Evolutionary conservation across 2,797 vertebrate species (phyloP).

Genomic region (Darevskia nairensis): DNA sequence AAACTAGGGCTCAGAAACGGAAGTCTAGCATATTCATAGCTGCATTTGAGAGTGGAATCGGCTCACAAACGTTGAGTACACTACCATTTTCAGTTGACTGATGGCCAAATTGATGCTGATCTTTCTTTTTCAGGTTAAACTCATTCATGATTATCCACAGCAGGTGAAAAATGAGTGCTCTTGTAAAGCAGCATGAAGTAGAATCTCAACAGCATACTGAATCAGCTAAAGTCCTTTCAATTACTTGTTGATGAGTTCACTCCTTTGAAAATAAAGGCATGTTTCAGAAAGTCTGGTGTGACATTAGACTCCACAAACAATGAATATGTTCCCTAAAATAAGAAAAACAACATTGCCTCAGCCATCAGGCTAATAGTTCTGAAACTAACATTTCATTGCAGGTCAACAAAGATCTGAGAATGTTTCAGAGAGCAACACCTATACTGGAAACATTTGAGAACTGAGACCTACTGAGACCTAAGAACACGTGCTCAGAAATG

Average conservation of each 20-base stretch:
- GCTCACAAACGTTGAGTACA: constrained; percentile 23
- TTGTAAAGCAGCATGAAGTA: constrained; percentile 4
- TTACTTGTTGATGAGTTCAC: constrained; percentile 56
- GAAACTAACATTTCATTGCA: neutral
- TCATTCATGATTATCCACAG: constrained; percentile 32
- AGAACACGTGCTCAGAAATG: neutral
- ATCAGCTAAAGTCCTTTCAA: constrained; percentile 43
- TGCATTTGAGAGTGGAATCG: neutral
- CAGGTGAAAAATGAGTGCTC: constrained; percentile 47
- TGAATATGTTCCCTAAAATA: constrained; percentile 38
- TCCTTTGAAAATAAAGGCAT: constrained; percentile 53
- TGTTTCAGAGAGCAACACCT: neutral
- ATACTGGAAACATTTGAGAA: neutral
- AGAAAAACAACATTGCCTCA: constrained; percentile 9
- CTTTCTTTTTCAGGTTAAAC: constrained; percentile 31
- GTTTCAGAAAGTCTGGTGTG: constrained; percentile 57
- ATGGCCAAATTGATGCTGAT: constrained; percentile 8
- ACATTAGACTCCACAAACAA: constrained; percentile 51
- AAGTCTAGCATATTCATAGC: neutral
- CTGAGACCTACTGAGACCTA: neutral
- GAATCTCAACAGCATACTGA: constrained; percentile 34
- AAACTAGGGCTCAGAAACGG: neutral
- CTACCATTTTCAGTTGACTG: constrained; percentile 22
- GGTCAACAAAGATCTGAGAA: neutral
- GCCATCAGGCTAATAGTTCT: neutral